Evolutionary conservation across 2,888 invertebrate genomes (phyloP), one percentile per base, ranked within the genome.

Genomic region (Argyra leucocephala): DNA sequence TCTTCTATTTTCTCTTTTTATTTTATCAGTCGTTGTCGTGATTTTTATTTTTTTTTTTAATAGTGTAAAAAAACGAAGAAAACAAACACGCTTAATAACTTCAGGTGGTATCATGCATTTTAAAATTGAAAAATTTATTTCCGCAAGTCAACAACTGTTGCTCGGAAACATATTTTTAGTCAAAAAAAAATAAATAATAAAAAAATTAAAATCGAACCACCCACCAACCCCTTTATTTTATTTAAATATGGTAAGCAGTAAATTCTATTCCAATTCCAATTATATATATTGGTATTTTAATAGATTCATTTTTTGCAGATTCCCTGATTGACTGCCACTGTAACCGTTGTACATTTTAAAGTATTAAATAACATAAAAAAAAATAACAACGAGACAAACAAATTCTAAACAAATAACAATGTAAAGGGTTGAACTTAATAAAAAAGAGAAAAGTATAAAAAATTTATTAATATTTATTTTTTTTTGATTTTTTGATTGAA

Each of bases 81-180:
- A 31, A 31, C 12, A 31, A 31, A 7, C 31, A 31, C 31, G 7
- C 31, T 48, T 18, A 15, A 48, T 48, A 48, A 48, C 48, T 48
- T 48, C 48, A 48, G 48, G 48, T 48, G 48, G 48, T 48, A 48
- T 48, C 15, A 48, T 48, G 48, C 48, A 48, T 48, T 48, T 48
- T 48, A 48, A 48, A 48, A 48, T 48, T 48, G 48, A 48, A 48
- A 48, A 48, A 48, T 48, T 48, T 48, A 48, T 48, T 48, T 48
- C 48, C 48, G 48, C 48, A 12, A 48, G 48, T 48, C 15, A 48
- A 48, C 48, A 48, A 48, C 48, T 48, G 48, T 48, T 48, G 48
- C 48, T 48, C 48, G 48, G 48, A 48, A 48, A 48, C 48, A 48
- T 48, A 48, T 48, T 48, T 48, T 37, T 48, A 12, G 15, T 6